Evolutionary conservation across 2,797 vertebrate genomes (phyloP), one percentile per base, ranked within the genome.

Genomic region (Protonibea diacanthus): DNA sequence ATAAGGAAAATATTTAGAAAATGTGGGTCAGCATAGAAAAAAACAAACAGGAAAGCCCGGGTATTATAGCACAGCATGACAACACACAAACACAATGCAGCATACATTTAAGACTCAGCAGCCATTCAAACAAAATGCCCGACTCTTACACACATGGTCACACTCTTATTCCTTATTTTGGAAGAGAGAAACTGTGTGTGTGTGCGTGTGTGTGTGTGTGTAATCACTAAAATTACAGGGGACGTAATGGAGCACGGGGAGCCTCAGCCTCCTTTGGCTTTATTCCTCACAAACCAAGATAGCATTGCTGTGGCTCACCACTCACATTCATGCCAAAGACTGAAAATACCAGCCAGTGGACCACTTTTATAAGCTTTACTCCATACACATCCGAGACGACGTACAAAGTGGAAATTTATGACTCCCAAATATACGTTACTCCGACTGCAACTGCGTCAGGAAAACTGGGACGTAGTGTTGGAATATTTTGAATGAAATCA

Each of bases 251-350:
- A 87, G 89, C 82, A 89, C 86, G 53, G 89, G 91, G 90, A 93
- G 93, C 90, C 88, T 92, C 82, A 85, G 89, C 91, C 91, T 94
- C 81, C 77, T 79, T 81, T 86, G 89, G 90, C 87, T 92, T 78
- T 90, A 88, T 81, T 93, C 87, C 91, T 90, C 88, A 86, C 86
- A 91, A 92, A 93, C 87, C 93, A 91, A 92, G 93, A 94, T 93
- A 94, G 93, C 93, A 94, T 94, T 93, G 90, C 93, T 94, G 93
- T 91, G 94, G 94, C 86, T 91, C 88, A 95, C 94, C 93, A 79
- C 92, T 92, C 78, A 73, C 80, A 90, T 92, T 90, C 81, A 89
- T 92, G 93, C 94, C 94, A 93, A 76, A 86, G 87, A 89, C 91
- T 87, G 63, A 93, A 94, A 95, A 95, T 93, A 95, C 92, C 91